These are phyloP conservation scores for Trisateles emortualis DNA, from an alignment of 2,888 invertebrate species.

Conservation along the genomic window DNA sequence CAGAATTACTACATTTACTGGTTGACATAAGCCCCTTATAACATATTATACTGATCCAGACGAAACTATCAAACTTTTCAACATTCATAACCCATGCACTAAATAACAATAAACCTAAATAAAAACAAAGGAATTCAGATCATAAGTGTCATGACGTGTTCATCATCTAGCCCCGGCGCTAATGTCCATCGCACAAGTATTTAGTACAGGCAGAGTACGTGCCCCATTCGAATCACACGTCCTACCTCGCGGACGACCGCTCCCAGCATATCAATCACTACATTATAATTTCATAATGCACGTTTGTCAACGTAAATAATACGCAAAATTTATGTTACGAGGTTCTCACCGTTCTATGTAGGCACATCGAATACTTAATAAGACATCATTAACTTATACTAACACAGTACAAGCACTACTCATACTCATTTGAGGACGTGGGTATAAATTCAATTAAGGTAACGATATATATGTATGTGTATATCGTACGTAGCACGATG, in stretches of 20 bases:
- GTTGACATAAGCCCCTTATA: too few relatives aligned
- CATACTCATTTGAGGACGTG: conserved; percentile 84
- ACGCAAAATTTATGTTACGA: conserved; percentile 87
- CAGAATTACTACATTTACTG: too few relatives aligned
- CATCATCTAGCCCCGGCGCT: conserved; percentile 38
- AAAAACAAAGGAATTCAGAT: conserved; percentile 1
- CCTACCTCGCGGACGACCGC: conserved; percentile 57
- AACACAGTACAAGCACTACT: conserved; percentile 68
- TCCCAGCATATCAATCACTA: conserved; percentile 75
- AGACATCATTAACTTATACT: conserved; percentile 64
- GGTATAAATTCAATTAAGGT: conserved; percentile 83
- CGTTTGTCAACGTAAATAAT: conserved; percentile 85
- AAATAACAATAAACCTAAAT: not conserved
- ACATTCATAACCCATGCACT: too few relatives aligned
- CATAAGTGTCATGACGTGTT: conserved; percentile 31
- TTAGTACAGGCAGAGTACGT: conserved; percentile 53
- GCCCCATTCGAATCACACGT: conserved; percentile 66
- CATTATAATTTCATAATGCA: conserved; percentile 86
- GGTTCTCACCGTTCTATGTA: conserved; percentile 82
- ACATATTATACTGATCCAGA: too few relatives aligned
- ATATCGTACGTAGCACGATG: conserved; percentile 55
- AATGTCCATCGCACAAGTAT: conserved; percentile 47
- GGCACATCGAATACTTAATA: conserved; percentile 79
- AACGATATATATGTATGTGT: conserved; percentile 53
- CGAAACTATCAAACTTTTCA: not conserved